Base-by-base conservation (phyloP, 2,797 vertebrate species). In the Bufotes viridis region DNA sequence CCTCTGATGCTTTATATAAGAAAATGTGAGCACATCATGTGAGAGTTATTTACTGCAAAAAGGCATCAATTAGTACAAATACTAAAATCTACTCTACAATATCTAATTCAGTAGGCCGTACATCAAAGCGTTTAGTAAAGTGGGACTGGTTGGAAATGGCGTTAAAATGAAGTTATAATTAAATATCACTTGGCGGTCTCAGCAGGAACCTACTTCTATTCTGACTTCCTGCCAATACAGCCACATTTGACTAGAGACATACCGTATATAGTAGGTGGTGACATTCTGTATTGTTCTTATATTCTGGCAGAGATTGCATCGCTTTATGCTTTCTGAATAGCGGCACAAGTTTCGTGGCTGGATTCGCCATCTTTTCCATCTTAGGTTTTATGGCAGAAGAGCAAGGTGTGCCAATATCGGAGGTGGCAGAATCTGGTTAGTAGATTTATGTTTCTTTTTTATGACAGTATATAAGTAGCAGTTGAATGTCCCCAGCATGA, bases 311-410 rank as follows among this genome's bases (percentile, higher is more conserved):
- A 92, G 97, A 98, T 88, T 97, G 96, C 61, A 74, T 98, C 29
- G 92, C 96, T 0, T 93, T 98, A 61, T 98, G 97, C 91, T 95
- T 96, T 88, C 91, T 99, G 87, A 98, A 98, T 93, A 98, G 97
- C 0, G 96, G 96, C 72, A 98, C 97, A 90, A 99, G 97, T 90
- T 97, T 99, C 0, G 91, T 97, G 86, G 97, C 97, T 0, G 97
- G 97, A 20, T 97, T 99, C 89, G 97, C 97, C 0, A 98, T 99
- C 93, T 98, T 99, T 92, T 98, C 97, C 90, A 96, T 98, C 91
- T 92, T 99, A 93, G 97, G 97, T 74, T 99, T 98, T 93, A 98
- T 99, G 97, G 94, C 97, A 0, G 93, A 94, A 78, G 97, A 98
- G 74, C 97, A 99, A 91, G 96, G 97, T 0, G 96, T 98, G 79